phyloP scores from a whole-genome alignment of 2,888 invertebrate species.

The Aspidiotus destructor region DNA sequence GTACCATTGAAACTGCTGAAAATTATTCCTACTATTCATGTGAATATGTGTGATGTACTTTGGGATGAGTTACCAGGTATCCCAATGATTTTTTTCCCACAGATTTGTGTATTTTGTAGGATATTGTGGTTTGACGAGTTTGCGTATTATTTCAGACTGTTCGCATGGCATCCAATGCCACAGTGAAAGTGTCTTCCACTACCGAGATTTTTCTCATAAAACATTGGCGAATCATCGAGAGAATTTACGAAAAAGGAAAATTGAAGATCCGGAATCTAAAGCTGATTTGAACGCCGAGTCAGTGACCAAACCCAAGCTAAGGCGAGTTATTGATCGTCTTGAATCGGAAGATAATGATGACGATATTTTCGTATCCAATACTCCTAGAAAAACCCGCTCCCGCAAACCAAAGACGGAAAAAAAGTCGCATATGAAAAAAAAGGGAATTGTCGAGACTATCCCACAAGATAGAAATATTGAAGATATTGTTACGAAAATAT shows the following conservation, averaged over 20 bases:
- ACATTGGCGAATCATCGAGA: constrained; percentile 32
- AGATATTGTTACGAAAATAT: too few relatives aligned
- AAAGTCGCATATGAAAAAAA: too few relatives aligned
- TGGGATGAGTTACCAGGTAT: constrained; percentile 33
- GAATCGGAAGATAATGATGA: constrained; percentile 12
- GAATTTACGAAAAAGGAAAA: constrained; percentile 22
- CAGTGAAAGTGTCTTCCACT: constrained; percentile 35
- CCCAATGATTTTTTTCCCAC: background rate
- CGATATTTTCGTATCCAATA: constrained; percentile 9
- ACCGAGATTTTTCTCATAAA: constrained; percentile 35
- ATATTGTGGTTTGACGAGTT: constrained; percentile 19
- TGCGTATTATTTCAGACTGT: constrained; percentile 35
- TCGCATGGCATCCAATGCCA: constrained; percentile 34
- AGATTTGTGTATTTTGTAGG: background rate
- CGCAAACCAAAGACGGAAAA: too few relatives aligned
- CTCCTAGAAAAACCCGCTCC: background rate
- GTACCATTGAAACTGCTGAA: constrained; percentile 35
- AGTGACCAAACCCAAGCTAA: constrained; percentile 10
- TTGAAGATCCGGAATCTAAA: constrained; percentile 2
- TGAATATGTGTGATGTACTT: constrained; percentile 32
- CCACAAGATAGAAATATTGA: too few relatives aligned
- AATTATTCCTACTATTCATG: constrained; percentile 34
- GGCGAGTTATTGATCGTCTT: background rate
- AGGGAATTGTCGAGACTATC: too few relatives aligned
- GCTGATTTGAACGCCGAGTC: background rate